A percentile compares a stretch with the other conserved stretches of the same genome.
Evolutionary conservation across 1,140 invertebrate species (phyloP).

Genomic region (Drosophila prosaltans): DNA sequence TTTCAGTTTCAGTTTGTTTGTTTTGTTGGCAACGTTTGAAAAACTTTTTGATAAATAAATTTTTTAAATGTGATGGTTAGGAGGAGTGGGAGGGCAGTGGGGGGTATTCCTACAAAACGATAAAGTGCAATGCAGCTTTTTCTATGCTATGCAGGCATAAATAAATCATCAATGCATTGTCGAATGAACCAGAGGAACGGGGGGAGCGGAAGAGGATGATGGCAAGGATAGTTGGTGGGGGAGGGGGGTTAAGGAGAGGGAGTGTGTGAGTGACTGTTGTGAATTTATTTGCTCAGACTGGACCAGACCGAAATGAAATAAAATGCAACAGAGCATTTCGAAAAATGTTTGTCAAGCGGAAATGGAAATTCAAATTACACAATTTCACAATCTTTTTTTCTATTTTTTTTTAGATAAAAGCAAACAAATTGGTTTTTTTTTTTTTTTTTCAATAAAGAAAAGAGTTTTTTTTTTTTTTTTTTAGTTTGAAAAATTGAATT

Average conservation of each 20-base stretch:
- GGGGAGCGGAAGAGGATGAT: no score
- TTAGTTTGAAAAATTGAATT: constrained; percentile 18
- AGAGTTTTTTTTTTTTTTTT: not conserved
- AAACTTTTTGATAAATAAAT: constrained; percentile 72
- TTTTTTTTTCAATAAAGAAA: not conserved
- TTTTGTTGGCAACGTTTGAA: constrained; percentile 52
- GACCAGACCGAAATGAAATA: constrained; percentile 9
- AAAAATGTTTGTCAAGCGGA: constrained; percentile 31
- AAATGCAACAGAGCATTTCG: constrained; percentile 8
- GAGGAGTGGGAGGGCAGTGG: not conserved
- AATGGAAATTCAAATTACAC: constrained; percentile 60
- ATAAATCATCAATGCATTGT: constrained; percentile 73
- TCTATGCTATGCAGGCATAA: constrained; percentile 53
- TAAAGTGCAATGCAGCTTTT: constrained; percentile 67
- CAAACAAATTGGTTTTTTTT: not conserved
- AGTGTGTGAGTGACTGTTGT: constrained; percentile 28
- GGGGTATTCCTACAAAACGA: constrained; percentile 41
- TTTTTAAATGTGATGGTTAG: constrained; percentile 28
- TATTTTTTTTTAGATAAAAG: not conserved
- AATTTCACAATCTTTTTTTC: constrained; percentile 26
- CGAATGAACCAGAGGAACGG: not conserved
- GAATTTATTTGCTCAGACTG: constrained; percentile 2
- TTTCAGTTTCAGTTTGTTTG: constrained; percentile 47
- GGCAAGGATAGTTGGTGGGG: not conserved
- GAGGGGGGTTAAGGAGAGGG: not conserved